Percentiles rank a stretch among this genome's conserved stretches.
Conservation (phyloP, 2,113 vertebrate genomes). For the Trachemys scripta region DNA sequence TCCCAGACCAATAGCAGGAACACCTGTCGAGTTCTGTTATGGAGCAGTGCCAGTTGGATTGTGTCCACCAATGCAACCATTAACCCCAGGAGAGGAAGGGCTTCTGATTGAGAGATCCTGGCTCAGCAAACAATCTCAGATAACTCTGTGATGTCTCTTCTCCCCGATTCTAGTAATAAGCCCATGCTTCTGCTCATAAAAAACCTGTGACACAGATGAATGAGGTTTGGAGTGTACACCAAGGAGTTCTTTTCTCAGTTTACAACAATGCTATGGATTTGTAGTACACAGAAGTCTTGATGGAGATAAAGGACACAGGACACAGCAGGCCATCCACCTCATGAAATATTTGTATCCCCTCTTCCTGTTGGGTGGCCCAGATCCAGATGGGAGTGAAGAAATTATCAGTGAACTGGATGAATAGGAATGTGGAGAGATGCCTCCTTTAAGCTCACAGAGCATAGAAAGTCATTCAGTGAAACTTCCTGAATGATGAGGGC, state of each 20-base stretch:
- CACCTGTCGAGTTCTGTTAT: not conserved
- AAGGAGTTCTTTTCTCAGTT: not conserved
- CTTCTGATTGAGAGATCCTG: not conserved
- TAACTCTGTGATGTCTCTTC: not conserved
- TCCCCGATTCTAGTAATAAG: not conserved
- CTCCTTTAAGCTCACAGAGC: not conserved
- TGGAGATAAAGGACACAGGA: not conserved
- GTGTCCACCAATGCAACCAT: not conserved
- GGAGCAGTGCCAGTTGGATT: not conserved
- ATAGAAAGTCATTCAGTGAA: not conserved
- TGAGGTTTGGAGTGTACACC: not conserved
- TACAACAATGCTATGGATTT: accelerated
- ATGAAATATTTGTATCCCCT: not conserved
- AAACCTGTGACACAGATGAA: not conserved
- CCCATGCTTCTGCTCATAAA: not conserved
- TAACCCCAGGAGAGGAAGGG: not conserved
- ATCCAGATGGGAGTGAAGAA: not conserved
- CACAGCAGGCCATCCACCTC: not conserved
- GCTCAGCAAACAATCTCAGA: not conserved
- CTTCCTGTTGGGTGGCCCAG: not conserved
- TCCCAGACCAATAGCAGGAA: not conserved
- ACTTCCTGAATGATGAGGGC: not conserved
- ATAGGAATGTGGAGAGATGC: not conserved
- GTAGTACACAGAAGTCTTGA: not conserved
- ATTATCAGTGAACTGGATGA: not conserved